Evolutionary conservation across 2,888 invertebrate species (phyloP), one percentile per base, ranked within the genome.

Genomic region (Dastarcus helophoroides): DNA sequence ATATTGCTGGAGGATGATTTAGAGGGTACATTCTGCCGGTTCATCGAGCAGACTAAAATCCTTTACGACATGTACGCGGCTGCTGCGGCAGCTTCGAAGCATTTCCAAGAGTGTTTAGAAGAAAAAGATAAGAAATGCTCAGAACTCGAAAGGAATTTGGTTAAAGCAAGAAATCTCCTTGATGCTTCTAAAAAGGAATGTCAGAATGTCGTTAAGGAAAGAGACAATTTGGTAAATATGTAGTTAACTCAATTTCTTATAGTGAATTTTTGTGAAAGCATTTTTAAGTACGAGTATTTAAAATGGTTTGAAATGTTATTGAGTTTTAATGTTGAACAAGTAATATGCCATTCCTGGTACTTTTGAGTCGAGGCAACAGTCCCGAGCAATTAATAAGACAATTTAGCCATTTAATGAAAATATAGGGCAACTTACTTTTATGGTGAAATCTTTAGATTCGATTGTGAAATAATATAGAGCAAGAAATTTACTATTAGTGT

Each of bases 111-210:
- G 0, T 73, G 78, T 45, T 58, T 88, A 14, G 78, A 82, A 38
- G 72, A 74, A 29, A 72, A 79, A 3, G 71, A 80, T 19, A 68
- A 73, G 11, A 80, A 83, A 26, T 74, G 80, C 34, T 70, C 75
- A 3, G 78, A 79, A 46, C 68, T 85, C 47, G 84, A 89, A 48
- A 75, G 77, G 3, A 85, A 86, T 54, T 69, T 91, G 38, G 77
- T 77, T 43, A 80, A 83, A 56, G 85, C 85, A 0, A 68, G 89
- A 32, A 78, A 78, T 43, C 65, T 89, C 22, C 63, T 89, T 1
- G 89, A 89, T 46, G 73, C 77, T 37, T 89, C 90, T 50, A 81
- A 79, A 45, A 72, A 75, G 38, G 73, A 73, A 30, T 65, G 82
- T 11, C 71, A 74, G 33, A 67, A 69, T 44, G 76, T 76, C 0